Evolutionary conservation across 92 coral and sea anemone genomes (phyloP).

Genomic region (Parazoanthus atlanticus): DNA sequence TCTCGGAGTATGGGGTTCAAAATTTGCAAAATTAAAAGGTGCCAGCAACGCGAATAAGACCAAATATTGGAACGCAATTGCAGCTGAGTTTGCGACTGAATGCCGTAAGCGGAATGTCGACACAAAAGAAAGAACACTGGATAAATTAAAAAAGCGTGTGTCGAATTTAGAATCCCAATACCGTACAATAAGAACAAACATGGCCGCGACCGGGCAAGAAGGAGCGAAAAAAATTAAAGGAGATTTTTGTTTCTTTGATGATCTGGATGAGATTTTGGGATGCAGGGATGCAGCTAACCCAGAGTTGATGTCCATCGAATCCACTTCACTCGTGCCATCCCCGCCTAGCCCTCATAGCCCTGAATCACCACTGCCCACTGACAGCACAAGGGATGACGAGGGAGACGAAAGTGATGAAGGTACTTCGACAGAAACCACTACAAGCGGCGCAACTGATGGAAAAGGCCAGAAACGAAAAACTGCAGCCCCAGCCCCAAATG

Average conservation of each 20-base stretch:
- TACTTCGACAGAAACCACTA: not conserved
- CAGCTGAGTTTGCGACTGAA: conserved; percentile 18
- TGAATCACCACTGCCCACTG: conserved; percentile 15
- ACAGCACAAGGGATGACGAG: conserved; percentile 8
- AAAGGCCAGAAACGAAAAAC: conserved; percentile 7
- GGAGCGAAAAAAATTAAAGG: conserved; percentile 43
- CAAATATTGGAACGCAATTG: conserved; percentile 16
- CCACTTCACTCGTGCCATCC: conserved; percentile 3
- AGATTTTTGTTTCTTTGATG: conserved; percentile 34
- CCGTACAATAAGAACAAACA: conserved; percentile 44
- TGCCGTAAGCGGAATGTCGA: conserved; percentile 26
- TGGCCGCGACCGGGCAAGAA: conserved; percentile 51
- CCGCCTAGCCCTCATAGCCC: conserved; percentile 11
- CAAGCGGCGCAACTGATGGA: conserved; percentile 10
- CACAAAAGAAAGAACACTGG: too few relatives aligned
- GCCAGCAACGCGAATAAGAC: conserved; percentile 26
- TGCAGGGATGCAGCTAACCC: too few relatives aligned
- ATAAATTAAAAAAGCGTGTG: conserved; percentile 1
- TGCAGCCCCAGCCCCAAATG: conserved; percentile 13
- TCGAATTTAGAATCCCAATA: conserved; percentile 42
- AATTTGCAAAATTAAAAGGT: conserved; percentile 5
- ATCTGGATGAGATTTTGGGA: conserved; percentile 29
- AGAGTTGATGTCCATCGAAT: too few relatives aligned
- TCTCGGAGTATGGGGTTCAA: conserved; percentile 24
- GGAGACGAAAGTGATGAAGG: not conserved